Conservation (phyloP, 2,113 vertebrate species). For the Carassius gibelio region DNA sequence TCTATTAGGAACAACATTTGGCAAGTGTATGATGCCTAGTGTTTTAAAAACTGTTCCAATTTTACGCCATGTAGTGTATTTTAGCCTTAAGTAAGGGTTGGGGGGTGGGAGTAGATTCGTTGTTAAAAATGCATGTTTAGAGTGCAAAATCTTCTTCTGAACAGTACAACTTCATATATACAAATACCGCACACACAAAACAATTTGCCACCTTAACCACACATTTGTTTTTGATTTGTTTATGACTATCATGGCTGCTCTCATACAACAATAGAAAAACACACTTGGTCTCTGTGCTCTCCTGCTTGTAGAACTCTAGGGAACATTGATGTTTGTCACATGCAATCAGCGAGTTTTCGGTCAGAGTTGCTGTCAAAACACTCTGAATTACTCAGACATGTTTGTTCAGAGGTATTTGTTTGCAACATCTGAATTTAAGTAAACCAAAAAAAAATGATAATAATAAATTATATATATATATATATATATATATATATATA, state of each 20-base stretch:
- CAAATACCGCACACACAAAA: conserved; percentile 1
- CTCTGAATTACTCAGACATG: conserved; percentile 47
- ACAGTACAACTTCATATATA: neutral
- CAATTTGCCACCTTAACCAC: neutral
- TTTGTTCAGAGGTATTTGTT: neutral
- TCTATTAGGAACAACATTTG: neutral
- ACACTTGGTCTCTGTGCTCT: conserved; percentile 77
- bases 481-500: too few relatives aligned
- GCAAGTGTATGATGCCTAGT: neutral
- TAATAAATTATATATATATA: too few relatives aligned
- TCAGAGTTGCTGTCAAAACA: conserved; percentile 67
- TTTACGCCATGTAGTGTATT: neutral
- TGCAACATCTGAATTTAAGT: neutral
- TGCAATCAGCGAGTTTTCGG: conserved; percentile 49
- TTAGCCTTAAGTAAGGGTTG: neutral
- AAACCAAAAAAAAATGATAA: too few relatives aligned
- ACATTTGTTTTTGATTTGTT: conserved; percentile 63
- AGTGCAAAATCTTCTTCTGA: neutral
- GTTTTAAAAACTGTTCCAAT: neutral
- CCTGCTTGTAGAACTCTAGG: conserved; percentile 58
- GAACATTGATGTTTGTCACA: conserved; percentile 48
- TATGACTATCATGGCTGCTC: conserved; percentile 65
- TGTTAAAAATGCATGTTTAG: neutral
- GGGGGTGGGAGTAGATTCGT: too few relatives aligned
- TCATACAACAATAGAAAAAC: conserved; percentile 67